Percentiles rank a stretch among this genome's conserved stretches.
Evolutionary conservation across 2,888 invertebrate species (phyloP).

Genomic region (Parochlus steinenii): DNA sequence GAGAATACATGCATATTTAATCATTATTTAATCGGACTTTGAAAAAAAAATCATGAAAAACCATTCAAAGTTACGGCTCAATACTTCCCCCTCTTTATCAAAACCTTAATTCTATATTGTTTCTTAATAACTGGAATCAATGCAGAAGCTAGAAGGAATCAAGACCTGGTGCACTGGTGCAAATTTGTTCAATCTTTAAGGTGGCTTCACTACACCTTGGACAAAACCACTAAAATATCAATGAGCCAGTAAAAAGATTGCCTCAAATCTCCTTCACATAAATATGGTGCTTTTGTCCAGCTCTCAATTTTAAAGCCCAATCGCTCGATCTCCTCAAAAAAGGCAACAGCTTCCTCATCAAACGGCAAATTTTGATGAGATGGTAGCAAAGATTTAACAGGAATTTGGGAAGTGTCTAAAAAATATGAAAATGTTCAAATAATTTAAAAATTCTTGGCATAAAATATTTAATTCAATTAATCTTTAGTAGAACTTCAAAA

Average conservation of each 20-base stretch:
- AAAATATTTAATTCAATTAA: conserved; percentile 1
- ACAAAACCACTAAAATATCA: conserved; percentile 75
- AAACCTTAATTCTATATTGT: no score
- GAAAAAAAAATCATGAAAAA: no score
- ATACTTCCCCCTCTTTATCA: no score
- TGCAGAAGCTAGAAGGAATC: no score
- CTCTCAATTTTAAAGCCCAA: conserved; percentile 57
- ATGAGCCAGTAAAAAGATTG: conserved; percentile 84
- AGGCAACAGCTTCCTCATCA: conserved; percentile 63
- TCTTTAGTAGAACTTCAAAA: conserved; percentile 6
- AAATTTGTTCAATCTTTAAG: no score
- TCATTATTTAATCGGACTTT: no score
- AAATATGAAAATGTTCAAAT: conserved; percentile 13
- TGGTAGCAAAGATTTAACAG: conserved; percentile 25
- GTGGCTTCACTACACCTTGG: conserved; percentile 27
- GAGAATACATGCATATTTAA: no score
- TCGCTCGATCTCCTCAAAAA: conserved; percentile 38
- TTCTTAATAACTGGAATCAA: no score
- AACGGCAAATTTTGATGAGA: conserved; percentile 47
- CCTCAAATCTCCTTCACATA: conserved; percentile 90
- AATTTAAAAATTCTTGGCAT: conserved; percentile 9
- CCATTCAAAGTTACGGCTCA: no score
- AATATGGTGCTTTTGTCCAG: conserved; percentile 86
- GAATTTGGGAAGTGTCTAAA: conserved; percentile 43
- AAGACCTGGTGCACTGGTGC: no score